Conservation (phyloP, 2,888 invertebrate genomes). For the Raillietiella orientalis region DNA sequence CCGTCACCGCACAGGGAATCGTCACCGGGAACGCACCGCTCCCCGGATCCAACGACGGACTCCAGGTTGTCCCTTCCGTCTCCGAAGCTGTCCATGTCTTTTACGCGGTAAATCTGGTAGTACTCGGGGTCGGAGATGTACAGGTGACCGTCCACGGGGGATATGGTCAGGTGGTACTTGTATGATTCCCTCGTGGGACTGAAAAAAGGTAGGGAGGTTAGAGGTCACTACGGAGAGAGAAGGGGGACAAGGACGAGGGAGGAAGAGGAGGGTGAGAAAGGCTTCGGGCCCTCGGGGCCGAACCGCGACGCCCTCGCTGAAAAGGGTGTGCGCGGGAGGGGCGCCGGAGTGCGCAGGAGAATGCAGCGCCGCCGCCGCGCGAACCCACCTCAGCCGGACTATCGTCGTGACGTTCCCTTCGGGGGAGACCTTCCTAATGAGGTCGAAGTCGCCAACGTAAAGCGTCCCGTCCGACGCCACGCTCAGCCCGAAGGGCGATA, state of each 20-base stretch:
- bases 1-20: constrained; percentile 90
- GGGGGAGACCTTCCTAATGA: constrained; percentile 52
- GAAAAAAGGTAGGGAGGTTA: constrained; percentile 8
- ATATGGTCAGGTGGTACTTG: constrained; percentile 81
- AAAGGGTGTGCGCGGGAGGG: too few relatives aligned
- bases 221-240: constrained; percentile 1
- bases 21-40: constrained; percentile 67
- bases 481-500: constrained; percentile 74
- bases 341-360: background rate
- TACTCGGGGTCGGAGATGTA: constrained; percentile 90
- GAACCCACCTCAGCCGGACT: constrained; percentile 40
- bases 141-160: constrained; percentile 66
- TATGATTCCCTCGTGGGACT: constrained; percentile 73
- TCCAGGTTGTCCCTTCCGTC: constrained; percentile 15
- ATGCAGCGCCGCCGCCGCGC: background rate
- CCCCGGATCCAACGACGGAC: constrained; percentile 71
- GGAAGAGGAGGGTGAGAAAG: too few relatives aligned
- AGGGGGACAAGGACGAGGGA: background rate
- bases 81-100: constrained; percentile 23
- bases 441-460: constrained; percentile 82
- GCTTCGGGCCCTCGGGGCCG: too few relatives aligned
- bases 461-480: constrained; percentile 72
- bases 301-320: too few relatives aligned
- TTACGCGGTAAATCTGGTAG: constrained; percentile 63
- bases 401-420: constrained; percentile 50